Conservation (phyloP, 2,888 invertebrate species). For the Adelphocoris suturalis region DNA sequence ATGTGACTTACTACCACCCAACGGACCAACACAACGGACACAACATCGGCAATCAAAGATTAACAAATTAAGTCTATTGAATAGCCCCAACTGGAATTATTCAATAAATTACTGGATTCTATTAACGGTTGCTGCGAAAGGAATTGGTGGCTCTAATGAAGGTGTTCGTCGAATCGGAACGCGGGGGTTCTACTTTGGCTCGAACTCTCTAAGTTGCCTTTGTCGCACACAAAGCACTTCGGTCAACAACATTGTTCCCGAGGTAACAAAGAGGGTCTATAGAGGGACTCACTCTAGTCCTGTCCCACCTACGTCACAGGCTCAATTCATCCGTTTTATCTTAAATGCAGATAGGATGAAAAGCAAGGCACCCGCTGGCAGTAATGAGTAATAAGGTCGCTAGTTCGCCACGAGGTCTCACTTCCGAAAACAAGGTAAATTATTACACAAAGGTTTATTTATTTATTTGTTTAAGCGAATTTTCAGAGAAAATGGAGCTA, state of each 20-base stretch:
- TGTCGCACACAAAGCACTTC: slow-evolving; percentile 18
- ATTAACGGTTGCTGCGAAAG: neutral
- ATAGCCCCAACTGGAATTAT: neutral
- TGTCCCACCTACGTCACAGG: neutral
- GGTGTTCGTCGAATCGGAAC: slow-evolving; percentile 27
- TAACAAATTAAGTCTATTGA: too few relatives aligned
- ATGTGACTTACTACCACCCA: too few relatives aligned
- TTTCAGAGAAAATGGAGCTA: too few relatives aligned
- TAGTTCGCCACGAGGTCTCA: too few relatives aligned
- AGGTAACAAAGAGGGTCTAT: slow-evolving; percentile 33
- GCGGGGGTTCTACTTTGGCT: slow-evolving; percentile 22
- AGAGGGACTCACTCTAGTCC: slow-evolving; percentile 11
- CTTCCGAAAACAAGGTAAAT: too few relatives aligned
- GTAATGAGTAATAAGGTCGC: too few relatives aligned
- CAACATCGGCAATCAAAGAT: too few relatives aligned
- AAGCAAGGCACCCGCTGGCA: neutral
- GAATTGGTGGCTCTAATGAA: slow-evolving; percentile 15
- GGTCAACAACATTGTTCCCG: slow-evolving; percentile 44
- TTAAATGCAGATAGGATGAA: neutral
- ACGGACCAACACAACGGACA: too few relatives aligned
- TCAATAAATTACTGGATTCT: neutral
- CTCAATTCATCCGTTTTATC: neutral
- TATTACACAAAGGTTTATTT: too few relatives aligned
- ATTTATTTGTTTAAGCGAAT: too few relatives aligned
- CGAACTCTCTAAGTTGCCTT: slow-evolving; percentile 11